phyloP scores from a whole-genome alignment of 2,797 vertebrate species.

The Poliocrania exsul region DNA sequence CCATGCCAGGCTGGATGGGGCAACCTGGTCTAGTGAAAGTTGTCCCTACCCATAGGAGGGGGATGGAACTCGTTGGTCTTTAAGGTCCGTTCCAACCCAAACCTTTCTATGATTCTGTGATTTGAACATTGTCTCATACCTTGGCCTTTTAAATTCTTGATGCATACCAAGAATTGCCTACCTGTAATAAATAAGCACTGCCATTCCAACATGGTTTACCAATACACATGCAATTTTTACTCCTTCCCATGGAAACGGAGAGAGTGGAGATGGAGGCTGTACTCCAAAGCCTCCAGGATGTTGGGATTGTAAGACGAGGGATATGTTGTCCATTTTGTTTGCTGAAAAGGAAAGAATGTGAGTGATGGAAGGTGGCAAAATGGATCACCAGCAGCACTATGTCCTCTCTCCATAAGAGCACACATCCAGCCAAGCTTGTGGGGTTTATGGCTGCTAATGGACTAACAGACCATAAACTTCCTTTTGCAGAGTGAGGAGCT shows the following conservation, averaged over 20 bases:
- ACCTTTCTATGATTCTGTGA: not conserved
- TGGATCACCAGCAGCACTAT: not conserved
- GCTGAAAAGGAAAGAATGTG: rapidly evolving
- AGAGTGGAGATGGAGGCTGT: not conserved
- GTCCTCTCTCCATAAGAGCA: not conserved
- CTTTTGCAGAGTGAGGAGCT: not conserved
- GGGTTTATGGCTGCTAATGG: not conserved
- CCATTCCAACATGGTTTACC: not conserved
- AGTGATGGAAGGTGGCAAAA: not conserved
- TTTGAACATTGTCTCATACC: not conserved
- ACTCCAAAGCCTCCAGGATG: not conserved
- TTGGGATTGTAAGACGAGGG: not conserved
- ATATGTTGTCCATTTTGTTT: not conserved
- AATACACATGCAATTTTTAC: not conserved
- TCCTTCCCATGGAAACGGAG: rapidly evolving
- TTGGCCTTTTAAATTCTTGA: not conserved
- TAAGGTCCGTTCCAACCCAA: not conserved
- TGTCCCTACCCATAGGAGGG: not conserved
- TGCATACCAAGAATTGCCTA: not conserved
- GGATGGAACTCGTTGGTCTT: not conserved
- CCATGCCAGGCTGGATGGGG: not conserved
- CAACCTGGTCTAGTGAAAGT: not conserved
- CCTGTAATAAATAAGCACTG: not conserved
- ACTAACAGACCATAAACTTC: not conserved
- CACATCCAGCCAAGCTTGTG: not conserved